Conservation (phyloP, 2,797 vertebrate species). For the Sandelia bainsii region DNA sequence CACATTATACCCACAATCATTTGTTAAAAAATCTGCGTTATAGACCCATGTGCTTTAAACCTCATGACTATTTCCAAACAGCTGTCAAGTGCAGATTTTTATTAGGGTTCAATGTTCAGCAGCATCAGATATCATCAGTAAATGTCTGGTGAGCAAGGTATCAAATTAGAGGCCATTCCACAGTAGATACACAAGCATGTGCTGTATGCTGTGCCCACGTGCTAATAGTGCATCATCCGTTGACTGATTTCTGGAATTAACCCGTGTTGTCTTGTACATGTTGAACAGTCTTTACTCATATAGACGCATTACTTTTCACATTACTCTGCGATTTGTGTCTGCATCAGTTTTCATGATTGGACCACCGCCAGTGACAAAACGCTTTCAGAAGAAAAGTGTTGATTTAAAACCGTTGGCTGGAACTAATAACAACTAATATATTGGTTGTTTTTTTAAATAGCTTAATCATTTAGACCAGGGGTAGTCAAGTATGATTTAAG, state of each 20-base stretch:
- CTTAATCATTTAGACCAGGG: too few species aligned
- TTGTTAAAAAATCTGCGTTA: conserved; percentile 37
- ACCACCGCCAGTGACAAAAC: not conserved
- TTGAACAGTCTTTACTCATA: conserved; percentile 4
- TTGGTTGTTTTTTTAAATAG: not conserved
- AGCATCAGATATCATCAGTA: conserved; percentile 15
- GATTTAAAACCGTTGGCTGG: not conserved
- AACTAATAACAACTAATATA: not conserved
- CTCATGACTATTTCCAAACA: conserved; percentile 40
- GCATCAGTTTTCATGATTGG: not conserved
- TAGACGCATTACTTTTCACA: not conserved
- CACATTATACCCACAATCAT: conserved; percentile 23
- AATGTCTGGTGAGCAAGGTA: conserved; percentile 19
- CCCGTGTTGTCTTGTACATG: not conserved
- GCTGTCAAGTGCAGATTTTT: conserved; percentile 24
- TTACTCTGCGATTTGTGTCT: conserved; percentile 26
- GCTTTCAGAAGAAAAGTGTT: not conserved
- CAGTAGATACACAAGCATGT: conserved; percentile 6
- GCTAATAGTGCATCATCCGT: not conserved
- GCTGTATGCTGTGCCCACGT: not conserved
- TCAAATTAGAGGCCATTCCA: conserved; percentile 28
- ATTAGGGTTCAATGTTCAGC: conserved; percentile 9
- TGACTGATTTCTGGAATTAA: conserved; percentile 16
- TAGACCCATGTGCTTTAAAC: conserved; percentile 20
- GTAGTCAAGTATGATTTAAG: too few species aligned